Evolutionary conservation across 2,113 vertebrate species (phyloP).

Genomic region (Lanius collurio): DNA sequence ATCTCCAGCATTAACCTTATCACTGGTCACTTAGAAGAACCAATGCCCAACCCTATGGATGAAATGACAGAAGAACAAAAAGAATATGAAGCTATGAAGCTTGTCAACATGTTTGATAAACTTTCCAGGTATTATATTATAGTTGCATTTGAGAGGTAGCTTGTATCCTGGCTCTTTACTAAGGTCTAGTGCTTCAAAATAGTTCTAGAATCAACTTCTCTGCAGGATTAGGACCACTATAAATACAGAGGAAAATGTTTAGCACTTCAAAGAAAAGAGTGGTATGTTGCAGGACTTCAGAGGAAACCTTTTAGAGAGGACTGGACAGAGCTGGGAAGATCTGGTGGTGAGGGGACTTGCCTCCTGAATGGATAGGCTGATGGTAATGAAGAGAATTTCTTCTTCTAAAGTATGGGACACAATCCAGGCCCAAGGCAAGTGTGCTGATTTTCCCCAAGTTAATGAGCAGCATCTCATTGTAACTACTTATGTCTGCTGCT

Average conservation of each 20-base stretch:
- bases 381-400: background rate
- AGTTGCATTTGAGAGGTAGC: background rate
- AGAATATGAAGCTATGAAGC: constrained; percentile 96
- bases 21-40: constrained; percentile 94
- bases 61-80: constrained; percentile 99
- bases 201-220: background rate
- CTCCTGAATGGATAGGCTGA: background rate
- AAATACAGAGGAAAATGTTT: background rate
- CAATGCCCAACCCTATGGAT: constrained; percentile 92
- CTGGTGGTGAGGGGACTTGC: background rate
- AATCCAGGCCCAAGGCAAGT: background rate
- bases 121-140: constrained; percentile 85
- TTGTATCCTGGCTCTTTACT: background rate
- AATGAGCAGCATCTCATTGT: background rate
- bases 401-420: background rate
- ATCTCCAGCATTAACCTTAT: constrained; percentile 91
- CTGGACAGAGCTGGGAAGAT: background rate
- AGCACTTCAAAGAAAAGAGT: background rate
- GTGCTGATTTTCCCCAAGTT: background rate
- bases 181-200: background rate
- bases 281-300: background rate
- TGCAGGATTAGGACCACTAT: background rate
- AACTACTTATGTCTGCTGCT: background rate
- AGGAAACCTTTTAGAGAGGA: background rate
- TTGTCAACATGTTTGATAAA: constrained; percentile 96